Evolutionary conservation across 2,797 vertebrate genomes (phyloP).

Genomic region (Sebastes flavidus): DNA sequence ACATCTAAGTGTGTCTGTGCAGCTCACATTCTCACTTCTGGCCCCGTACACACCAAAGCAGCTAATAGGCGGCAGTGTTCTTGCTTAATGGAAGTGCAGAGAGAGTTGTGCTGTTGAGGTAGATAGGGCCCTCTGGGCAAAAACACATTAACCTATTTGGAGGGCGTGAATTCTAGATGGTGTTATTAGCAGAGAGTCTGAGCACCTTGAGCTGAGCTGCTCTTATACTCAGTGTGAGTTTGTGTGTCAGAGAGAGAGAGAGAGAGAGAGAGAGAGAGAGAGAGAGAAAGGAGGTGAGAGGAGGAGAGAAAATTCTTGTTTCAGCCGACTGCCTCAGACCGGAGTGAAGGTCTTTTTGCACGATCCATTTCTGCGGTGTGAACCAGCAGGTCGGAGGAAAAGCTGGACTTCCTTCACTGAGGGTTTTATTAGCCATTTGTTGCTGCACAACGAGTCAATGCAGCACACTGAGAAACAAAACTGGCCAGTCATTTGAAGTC

Average conservation of each 20-base stretch:
- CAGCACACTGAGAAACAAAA: slow-evolving; percentile 9
- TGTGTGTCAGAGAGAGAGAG: slow-evolving; percentile 28
- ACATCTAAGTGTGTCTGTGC: slow-evolving; percentile 9
- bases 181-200: slow-evolving; percentile 81
- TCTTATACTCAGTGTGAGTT: slow-evolving; percentile 52
- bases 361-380: slow-evolving; percentile 21
- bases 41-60: slow-evolving; percentile 45
- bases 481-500: background rate
- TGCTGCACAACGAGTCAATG: slow-evolving; percentile 1
- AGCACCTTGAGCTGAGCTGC: slow-evolving; percentile 69
- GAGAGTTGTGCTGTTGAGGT: slow-evolving; percentile 78
- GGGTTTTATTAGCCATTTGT: slow-evolving; percentile 42
- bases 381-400: slow-evolving; percentile 38
- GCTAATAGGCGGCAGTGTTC: slow-evolving; percentile 77
- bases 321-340: slow-evolving; percentile 40
- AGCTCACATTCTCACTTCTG: slow-evolving; percentile 54
- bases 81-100: slow-evolving; percentile 81
- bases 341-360: slow-evolving; percentile 37
- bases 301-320: slow-evolving; percentile 39
- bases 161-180: slow-evolving; percentile 83
- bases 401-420: slow-evolving; percentile 10
- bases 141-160: slow-evolving; percentile 86
- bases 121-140: slow-evolving; percentile 81
- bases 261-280: slow-evolving; percentile 2
- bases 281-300: slow-evolving; percentile 7